Percentiles rank a stretch among this genome's conserved stretches.
These are phyloP conservation scores for Heterocephalus glaber DNA, from an alignment of 2,113 vertebrate species.

Conservation along the genomic window DNA sequence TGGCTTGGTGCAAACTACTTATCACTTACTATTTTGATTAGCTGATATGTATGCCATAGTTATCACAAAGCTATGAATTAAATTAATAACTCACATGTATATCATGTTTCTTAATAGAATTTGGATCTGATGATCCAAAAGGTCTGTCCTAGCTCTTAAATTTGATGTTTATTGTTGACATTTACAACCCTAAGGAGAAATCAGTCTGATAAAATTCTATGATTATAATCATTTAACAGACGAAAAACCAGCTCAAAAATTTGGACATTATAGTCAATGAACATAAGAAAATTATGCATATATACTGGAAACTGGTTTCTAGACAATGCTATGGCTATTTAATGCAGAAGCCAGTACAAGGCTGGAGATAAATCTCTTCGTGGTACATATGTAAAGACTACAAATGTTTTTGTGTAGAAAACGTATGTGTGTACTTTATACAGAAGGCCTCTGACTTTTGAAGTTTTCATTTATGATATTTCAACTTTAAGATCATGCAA, in stretches of 20 bases:
- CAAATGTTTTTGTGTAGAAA: neutral
- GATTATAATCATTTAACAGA: neutral
- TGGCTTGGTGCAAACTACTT: neutral
- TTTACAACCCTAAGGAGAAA: neutral
- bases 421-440: neutral
- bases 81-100: neutral
- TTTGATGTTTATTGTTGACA: neutral
- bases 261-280: neutral
- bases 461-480: neutral
- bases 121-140: neutral
- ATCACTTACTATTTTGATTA: neutral
- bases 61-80: neutral
- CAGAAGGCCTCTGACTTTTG: neutral
- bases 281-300: neutral
- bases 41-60: neutral
- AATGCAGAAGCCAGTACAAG: neutral
- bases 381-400: neutral
- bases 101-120: neutral
- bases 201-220: neutral
- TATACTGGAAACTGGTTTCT: neutral
- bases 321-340: neutral
- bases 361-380: neutral
- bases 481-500: neutral
- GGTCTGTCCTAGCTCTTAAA: neutral
- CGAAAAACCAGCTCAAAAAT: neutral